Percentiles rank a stretch among this genome's conserved stretches.
Evolutionary conservation across 2,113 vertebrate species (phyloP).

Genomic region (Paramisgurnus dabryanus): DNA sequence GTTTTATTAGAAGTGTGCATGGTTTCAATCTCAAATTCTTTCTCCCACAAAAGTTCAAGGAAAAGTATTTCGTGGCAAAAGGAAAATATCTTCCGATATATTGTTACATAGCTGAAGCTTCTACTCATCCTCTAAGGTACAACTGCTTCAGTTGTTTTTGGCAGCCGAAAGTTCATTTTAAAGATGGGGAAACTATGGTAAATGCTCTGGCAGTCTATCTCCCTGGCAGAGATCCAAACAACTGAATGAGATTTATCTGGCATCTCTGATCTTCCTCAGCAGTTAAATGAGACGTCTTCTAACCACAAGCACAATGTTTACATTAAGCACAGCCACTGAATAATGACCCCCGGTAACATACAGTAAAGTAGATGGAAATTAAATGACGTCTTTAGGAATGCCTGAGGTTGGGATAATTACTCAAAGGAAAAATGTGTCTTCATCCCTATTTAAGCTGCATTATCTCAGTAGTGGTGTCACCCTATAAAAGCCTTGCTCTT

Average conservation of each 20-base stretch:
- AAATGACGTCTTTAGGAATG: slow-evolving; percentile 22
- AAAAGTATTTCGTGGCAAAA: slow-evolving; percentile 36
- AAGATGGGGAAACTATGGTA: slow-evolving; percentile 46
- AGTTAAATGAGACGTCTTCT: neutral
- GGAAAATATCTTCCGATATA: slow-evolving; percentile 33
- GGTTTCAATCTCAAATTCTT: slow-evolving; percentile 11
- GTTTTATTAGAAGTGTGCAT: neutral
- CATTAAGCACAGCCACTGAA: neutral
- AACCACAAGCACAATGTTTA: slow-evolving; percentile 1
- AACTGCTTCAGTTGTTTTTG: slow-evolving; percentile 34
- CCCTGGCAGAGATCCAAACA: slow-evolving; percentile 3
- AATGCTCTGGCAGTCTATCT: slow-evolving; percentile 39
- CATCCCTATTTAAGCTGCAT: slow-evolving; percentile 7
- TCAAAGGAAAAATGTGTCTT: slow-evolving; percentile 15
- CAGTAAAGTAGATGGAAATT: neutral
- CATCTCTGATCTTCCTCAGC: neutral
- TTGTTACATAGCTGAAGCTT: slow-evolving; percentile 25
- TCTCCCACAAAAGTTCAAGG: slow-evolving; percentile 38
- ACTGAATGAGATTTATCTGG: neutral
- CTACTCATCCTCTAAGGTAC: slow-evolving; percentile 22
- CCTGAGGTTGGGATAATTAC: slow-evolving; percentile 21
- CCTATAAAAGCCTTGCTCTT: neutral
- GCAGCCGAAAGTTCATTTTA: slow-evolving; percentile 44
- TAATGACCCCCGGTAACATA: neutral
- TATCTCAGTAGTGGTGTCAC: slow-evolving; percentile 18